A percentile compares a stretch with the other conserved stretches of the same genome.
Conservation (phyloP, 2,888 invertebrate genomes). For the Micropterix aruncella region DNA sequence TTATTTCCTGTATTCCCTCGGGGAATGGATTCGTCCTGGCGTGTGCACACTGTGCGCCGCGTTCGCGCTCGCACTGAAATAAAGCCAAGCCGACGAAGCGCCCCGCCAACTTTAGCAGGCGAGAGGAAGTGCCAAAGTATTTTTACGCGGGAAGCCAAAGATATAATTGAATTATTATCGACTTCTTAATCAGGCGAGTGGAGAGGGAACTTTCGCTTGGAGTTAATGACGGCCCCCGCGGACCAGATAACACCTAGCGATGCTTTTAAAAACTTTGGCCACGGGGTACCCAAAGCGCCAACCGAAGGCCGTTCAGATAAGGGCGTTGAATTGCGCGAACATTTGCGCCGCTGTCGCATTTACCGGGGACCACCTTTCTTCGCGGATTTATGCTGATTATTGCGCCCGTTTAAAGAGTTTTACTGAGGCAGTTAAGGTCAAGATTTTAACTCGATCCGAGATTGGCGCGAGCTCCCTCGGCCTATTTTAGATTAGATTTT, state of each 20-base stretch:
- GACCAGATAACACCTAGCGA: neutral
- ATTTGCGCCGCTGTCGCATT: neutral
- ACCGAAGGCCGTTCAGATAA: neutral
- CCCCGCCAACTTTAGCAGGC: neutral
- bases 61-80: too few species aligned
- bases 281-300: neutral
- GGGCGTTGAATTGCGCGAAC: neutral
- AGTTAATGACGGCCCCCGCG: neutral
- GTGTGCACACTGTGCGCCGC: too few species aligned
- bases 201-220: neutral
- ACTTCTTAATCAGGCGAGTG: conserved; percentile 3
- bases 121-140: neutral
- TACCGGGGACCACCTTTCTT: neutral
- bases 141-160: neutral
- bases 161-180: conserved; percentile 4
- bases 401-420: too few species aligned
- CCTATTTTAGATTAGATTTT: too few species aligned
- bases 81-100: neutral
- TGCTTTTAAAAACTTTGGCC: conserved; percentile 1
- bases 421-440: too few species aligned
- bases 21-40: too few species aligned
- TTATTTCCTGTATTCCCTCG: too few species aligned
- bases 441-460: too few species aligned
- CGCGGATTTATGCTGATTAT: neutral
- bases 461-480: too few species aligned